Conservation (phyloP, 2,888 invertebrate genomes). For the Oligia strigilis region DNA sequence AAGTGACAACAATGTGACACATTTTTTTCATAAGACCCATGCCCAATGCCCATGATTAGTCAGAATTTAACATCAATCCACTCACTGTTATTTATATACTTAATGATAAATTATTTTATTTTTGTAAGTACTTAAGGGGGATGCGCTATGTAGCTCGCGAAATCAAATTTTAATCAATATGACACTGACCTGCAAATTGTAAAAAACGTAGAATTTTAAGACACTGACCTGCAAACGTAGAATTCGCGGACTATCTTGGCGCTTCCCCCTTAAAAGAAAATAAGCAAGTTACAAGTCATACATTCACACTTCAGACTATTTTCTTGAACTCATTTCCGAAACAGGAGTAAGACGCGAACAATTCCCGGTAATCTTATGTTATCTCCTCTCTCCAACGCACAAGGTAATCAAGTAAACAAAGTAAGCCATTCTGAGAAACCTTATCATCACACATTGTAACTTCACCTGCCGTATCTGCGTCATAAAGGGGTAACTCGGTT, state of each 20-base stretch:
- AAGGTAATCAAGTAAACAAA: conserved; percentile 59
- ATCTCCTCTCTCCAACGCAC: conserved; percentile 34
- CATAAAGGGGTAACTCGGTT: conserved; percentile 70
- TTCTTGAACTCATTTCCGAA: neutral
- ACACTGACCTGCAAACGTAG: too few species aligned
- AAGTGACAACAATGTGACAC: too few species aligned
- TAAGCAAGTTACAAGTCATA: neutral
- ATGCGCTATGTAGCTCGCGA: too few species aligned
- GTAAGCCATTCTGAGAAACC: conserved; percentile 49
- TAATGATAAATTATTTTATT: too few species aligned
- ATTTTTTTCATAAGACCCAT: too few species aligned
- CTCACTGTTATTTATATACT: too few species aligned
- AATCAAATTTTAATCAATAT: too few species aligned
- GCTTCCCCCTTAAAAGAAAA: neutral
- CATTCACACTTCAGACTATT: neutral
- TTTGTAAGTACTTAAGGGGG: too few species aligned
- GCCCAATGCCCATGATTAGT: too few species aligned
- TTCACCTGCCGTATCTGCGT: conserved; percentile 72
- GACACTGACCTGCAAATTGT: too few species aligned
- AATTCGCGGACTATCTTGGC: too few species aligned
- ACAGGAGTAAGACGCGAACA: neutral
- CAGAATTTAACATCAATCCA: neutral
- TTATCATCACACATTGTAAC: conserved; percentile 63
- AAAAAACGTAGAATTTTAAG: too few species aligned
- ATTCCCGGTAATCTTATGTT: conserved; percentile 17